Percentiles rank a stretch among this genome's conserved stretches.
phyloP scores from a whole-genome alignment of 2,797 vertebrate genomes.

The Lemur catta region DNA sequence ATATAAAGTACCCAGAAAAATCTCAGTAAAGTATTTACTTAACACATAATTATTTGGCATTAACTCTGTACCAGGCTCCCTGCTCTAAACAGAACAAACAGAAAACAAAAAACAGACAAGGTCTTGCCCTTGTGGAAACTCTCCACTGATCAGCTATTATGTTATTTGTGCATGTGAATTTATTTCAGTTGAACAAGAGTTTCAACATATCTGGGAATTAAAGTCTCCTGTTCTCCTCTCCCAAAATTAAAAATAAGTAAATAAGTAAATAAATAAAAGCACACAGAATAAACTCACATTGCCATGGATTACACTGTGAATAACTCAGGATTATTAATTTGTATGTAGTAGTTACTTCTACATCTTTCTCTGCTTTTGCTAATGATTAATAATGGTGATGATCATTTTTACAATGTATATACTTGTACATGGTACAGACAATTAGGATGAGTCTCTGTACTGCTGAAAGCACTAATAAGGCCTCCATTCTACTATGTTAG shows the following conservation, averaged over 20 bases:
- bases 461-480: not conserved
- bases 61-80: not conserved
- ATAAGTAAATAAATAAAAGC: not conserved
- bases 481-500: not conserved
- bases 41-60: not conserved
- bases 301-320: not conserved
- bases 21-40: not conserved
- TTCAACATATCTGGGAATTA: not conserved
- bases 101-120: not conserved
- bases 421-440: accelerated
- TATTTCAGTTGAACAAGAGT: not conserved
- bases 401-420: not conserved
- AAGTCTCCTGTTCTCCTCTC: not conserved
- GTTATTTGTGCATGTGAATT: not conserved
- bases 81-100: not conserved
- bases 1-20: not conserved
- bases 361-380: not conserved
- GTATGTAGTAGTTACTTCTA: not conserved
- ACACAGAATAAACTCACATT: not conserved
- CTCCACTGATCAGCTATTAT: not conserved
- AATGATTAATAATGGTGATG: not conserved
- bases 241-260: not conserved
- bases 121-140: not conserved
- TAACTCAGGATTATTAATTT: not conserved
- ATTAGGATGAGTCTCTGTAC: not conserved